Evolutionary conservation across 2,113 vertebrate species (phyloP).

Genomic region (Phaetusa simplex): DNA sequence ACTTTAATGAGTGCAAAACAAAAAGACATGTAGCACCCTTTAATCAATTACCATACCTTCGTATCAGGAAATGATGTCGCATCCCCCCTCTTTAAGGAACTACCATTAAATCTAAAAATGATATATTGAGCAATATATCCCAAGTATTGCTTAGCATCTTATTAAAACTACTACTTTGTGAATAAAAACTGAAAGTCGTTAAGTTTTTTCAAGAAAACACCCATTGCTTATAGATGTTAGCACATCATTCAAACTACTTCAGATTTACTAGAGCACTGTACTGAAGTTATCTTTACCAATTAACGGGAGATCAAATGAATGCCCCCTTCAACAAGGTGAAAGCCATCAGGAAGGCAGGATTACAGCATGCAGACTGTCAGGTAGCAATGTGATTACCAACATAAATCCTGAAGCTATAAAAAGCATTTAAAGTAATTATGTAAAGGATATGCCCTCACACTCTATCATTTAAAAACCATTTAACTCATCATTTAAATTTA

Average conservation of each 20-base stretch:
- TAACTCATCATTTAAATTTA: conserved; percentile 62
- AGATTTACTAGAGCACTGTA: background rate
- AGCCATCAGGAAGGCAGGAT: conserved; percentile 29
- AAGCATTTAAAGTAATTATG: conserved; percentile 49
- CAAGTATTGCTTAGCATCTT: background rate
- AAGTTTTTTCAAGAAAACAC: background rate
- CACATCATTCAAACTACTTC: background rate
- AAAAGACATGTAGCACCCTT: background rate
- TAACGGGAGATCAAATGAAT: conserved; percentile 1
- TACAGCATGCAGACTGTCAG: background rate
- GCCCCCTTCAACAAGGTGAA: conserved; percentile 39
- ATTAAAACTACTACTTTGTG: background rate
- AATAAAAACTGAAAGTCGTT: background rate
- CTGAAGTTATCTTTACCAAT: background rate
- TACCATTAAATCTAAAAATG: background rate
- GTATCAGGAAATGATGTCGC: background rate
- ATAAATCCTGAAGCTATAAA: conserved; percentile 49
- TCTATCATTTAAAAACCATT: conserved; percentile 51
- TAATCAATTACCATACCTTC: background rate
- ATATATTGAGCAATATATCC: background rate
- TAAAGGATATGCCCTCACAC: conserved; percentile 44
- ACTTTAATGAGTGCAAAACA: background rate
- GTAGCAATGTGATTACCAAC: conserved; percentile 23
- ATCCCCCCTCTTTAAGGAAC: background rate
- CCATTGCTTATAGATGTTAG: background rate